phyloP scores from a whole-genome alignment of 2,797 vertebrate species.

The Buphagus erythrorhynchus region DNA sequence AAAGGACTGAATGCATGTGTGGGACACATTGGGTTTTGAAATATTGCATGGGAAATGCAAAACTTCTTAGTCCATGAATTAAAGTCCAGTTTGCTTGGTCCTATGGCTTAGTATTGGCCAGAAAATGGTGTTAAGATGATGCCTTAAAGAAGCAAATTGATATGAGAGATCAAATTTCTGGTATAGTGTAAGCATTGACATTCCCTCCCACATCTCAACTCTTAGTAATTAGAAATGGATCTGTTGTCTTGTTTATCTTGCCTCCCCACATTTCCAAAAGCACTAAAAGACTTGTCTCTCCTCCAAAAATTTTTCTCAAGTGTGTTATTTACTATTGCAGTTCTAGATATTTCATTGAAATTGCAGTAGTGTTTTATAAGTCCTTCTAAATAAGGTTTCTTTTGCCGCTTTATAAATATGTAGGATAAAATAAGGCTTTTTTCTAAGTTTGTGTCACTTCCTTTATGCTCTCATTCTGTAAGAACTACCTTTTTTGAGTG shows the following conservation, averaged over 20 bases:
- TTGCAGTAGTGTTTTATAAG: neutral
- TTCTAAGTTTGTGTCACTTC: neutral
- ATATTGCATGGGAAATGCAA: neutral
- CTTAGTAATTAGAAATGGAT: neutral
- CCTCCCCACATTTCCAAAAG: neutral
- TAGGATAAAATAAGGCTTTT: neutral
- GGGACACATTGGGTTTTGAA: neutral
- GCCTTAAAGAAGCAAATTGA: neutral
- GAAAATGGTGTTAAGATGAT: neutral
- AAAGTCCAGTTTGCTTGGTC: neutral
- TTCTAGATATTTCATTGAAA: neutral
- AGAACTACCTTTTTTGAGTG: neutral
- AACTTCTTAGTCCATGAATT: fast-evolving
- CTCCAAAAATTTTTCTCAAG: neutral
- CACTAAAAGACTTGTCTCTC: neutral
- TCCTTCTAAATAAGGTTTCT: neutral
- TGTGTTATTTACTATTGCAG: neutral
- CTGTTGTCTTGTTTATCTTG: neutral
- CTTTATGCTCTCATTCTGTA: neutral
- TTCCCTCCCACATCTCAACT: neutral
- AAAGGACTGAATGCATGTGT: neutral
- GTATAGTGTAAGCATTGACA: neutral
- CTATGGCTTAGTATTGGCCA: neutral
- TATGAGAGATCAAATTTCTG: neutral
- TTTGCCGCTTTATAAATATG: neutral